Conservation (phyloP, 1,140 invertebrate genomes). For the Apis cerana region DNA sequence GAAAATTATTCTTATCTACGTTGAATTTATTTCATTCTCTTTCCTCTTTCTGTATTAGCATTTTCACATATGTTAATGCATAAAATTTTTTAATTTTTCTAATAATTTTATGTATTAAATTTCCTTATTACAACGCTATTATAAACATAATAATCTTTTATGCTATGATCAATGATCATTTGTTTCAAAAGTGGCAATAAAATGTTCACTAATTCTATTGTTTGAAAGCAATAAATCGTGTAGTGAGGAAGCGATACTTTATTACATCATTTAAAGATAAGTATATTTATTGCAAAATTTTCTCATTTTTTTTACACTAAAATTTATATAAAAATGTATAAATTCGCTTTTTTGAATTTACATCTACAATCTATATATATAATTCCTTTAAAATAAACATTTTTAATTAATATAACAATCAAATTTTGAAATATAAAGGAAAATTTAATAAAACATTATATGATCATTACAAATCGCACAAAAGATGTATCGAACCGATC, state of each 20-base stretch:
- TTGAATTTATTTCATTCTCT: background rate
- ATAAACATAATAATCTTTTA: too few relatives aligned
- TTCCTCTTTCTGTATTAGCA: background rate
- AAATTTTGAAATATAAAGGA: background rate
- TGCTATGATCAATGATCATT: too few relatives aligned
- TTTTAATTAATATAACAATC: background rate
- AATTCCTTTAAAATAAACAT: background rate
- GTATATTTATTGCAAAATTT: too few relatives aligned
- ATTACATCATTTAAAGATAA: too few relatives aligned
- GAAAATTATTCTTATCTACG: conserved; percentile 15
- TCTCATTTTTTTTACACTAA: too few relatives aligned
- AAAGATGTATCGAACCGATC: background rate
- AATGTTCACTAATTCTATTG: too few relatives aligned
- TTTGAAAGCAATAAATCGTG: too few relatives aligned
- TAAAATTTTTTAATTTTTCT: background rate
- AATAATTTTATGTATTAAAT: background rate
- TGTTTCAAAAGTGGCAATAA: too few relatives aligned
- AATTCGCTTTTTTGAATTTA: too few relatives aligned
- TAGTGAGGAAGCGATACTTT: too few relatives aligned
- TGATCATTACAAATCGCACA: background rate
- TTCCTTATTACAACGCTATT: background rate
- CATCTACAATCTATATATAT: too few relatives aligned
- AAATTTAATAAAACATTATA: background rate
- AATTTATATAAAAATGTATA: too few relatives aligned
- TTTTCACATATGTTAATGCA: background rate